Evolutionary conservation across 2,113 vertebrate species (phyloP).

Genomic region (Gymnocephalus cernua): DNA sequence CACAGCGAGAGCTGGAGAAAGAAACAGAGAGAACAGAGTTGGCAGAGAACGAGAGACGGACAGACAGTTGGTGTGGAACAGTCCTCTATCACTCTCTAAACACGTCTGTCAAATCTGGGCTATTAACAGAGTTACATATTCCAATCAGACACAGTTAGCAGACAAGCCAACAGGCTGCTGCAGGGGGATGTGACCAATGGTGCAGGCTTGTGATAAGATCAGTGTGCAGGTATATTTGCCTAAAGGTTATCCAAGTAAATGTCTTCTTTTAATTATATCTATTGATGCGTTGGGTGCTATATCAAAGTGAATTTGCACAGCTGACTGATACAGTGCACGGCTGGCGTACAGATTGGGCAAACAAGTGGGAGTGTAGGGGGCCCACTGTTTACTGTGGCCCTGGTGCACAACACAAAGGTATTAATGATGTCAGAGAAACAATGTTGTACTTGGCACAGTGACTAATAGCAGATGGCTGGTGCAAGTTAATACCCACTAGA

Average conservation of each 20-base stretch:
- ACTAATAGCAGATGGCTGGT: slow-evolving; percentile 56
- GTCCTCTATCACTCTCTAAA: slow-evolving; percentile 45
- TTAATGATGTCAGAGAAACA: slow-evolving; percentile 69
- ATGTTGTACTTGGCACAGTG: slow-evolving; percentile 63
- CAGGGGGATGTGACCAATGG: slow-evolving; percentile 34
- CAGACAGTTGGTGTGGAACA: slow-evolving; percentile 41
- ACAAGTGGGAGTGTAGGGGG: slow-evolving; percentile 6
- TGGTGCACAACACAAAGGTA: slow-evolving; percentile 41
- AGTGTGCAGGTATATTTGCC: slow-evolving; percentile 67
- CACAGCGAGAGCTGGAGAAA: slow-evolving; percentile 13
- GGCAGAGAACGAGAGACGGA: slow-evolving; percentile 19
- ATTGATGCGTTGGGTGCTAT: slow-evolving; percentile 59
- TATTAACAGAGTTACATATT: slow-evolving; percentile 67
- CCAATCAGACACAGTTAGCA: slow-evolving; percentile 59
- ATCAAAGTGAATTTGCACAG: slow-evolving; percentile 73
- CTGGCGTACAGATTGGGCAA: slow-evolving; percentile 41
- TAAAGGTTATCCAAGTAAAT: slow-evolving; percentile 65
- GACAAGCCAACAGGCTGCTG: slow-evolving; percentile 50
- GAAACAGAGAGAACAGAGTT: slow-evolving; percentile 10
- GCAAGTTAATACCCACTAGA: slow-evolving; percentile 60
- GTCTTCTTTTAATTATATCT: slow-evolving; percentile 72
- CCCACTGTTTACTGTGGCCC: slow-evolving; percentile 47
- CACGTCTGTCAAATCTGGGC: slow-evolving; percentile 60
- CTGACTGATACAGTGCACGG: slow-evolving; percentile 43
- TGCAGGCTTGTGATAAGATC: slow-evolving; percentile 66